Base-by-base conservation (phyloP, 2,888 invertebrate species). In the Osmoderma eremita region DNA sequence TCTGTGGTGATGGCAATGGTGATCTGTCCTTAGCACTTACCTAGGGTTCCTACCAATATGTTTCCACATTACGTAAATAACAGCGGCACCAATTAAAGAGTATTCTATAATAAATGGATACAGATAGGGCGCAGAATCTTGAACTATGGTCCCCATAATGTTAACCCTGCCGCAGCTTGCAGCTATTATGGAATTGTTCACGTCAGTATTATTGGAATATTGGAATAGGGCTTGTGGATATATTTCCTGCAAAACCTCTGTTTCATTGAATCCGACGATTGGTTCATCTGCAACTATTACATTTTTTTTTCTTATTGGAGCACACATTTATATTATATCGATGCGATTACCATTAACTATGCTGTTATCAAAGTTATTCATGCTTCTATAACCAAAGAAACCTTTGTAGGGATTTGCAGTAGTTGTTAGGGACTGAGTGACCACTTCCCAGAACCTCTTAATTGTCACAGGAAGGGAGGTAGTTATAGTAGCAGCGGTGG, bases 81-180 rank as follows among this genome's bases (percentile, higher is more conserved):
- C 96, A 61, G 96, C 95, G 56, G 97, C 95, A 17, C 96, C 96
- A 78, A 98, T 95, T 72, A 97, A 85, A 70, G 96, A 95, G 84
- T 97, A 97, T 81, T 97, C 95, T 77, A 97, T 94, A 78, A 96
- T 95, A 83, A 97, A 97, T 0, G 97, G 97, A 83, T 94, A 98
- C 58, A 97, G 86, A 82, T 95, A 97, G 0, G 97, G 97, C 8
- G 97, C 94, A 0, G 97, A 93, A 79, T 95, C 95, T 76, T 93
- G 90, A 6, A 96, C 95, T 75, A 96, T 95, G 53, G 90, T 92
- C 49, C 95, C 95, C 95, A 96, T 95, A 76, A 94, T 95, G 78
- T 93, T 93, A 69, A 91, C 88, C 39, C 93, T 88, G 67, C 91
- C 93, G 79, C 95, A 95, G 68, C 89, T 88, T 6, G 85, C 84